Percentiles rank a stretch among this genome's conserved stretches.
These are phyloP conservation scores for Motacilla tschutschensis DNA, from an alignment of 2,113 vertebrate genomes.

Conservation along the genomic window DNA sequence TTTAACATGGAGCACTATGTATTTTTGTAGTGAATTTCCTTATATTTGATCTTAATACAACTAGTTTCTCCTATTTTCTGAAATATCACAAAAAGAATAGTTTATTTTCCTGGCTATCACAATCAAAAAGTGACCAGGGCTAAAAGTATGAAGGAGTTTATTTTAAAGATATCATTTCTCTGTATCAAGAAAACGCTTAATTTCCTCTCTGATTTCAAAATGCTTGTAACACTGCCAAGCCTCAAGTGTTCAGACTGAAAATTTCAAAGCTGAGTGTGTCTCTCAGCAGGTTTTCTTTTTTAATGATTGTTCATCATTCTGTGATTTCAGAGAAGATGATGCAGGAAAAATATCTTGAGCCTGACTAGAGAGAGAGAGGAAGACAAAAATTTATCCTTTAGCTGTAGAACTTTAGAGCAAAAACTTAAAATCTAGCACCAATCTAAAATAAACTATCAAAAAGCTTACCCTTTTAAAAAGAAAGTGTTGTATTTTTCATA, in stretches of 20 bases:
- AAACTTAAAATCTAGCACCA: background rate
- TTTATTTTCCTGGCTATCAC: background rate
- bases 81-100: background rate
- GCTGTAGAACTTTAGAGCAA: background rate
- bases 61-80: background rate
- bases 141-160: background rate
- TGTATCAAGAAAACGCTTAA: background rate
- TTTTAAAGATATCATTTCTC: background rate
- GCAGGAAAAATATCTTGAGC: background rate
- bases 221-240: background rate
- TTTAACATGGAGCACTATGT: background rate
- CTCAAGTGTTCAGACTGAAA: background rate
- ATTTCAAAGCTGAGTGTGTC: background rate
- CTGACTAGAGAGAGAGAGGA: background rate
- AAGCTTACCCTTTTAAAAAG: background rate
- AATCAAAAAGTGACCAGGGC: background rate
- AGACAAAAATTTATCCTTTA: background rate
- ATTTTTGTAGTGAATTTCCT: background rate
- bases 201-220: constrained; percentile 23
- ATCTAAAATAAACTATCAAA: background rate
- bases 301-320: background rate
- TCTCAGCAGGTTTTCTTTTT: background rate
- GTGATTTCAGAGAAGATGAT: background rate
- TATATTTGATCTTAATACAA: background rate
- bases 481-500: background rate